phyloP scores from a whole-genome alignment of 2,888 invertebrate species.

The Lasioglossum lativentre region DNA sequence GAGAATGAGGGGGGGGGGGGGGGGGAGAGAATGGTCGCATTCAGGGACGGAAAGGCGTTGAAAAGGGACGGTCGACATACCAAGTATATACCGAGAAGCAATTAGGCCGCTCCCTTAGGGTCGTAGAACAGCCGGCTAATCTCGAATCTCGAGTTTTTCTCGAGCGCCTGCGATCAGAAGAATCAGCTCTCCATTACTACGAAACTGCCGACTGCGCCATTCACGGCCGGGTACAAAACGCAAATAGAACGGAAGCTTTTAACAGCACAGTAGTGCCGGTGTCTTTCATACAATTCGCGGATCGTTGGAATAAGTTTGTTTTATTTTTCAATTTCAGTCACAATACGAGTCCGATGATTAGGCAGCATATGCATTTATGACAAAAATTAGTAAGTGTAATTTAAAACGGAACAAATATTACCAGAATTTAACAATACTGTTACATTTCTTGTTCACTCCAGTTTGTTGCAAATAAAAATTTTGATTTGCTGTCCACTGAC shows the following conservation, averaged over 20 bases:
- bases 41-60: conserved; percentile 46
- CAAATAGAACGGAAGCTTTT: background rate
- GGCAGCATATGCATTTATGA: too few relatives aligned
- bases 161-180: conserved; percentile 30
- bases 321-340: too few relatives aligned
- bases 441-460: too few relatives aligned
- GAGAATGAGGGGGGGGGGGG: too few relatives aligned
- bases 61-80: conserved; percentile 42
- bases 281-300: background rate
- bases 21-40: conserved; percentile 26
- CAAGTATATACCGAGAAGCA: conserved; percentile 56
- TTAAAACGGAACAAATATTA: too few relatives aligned
- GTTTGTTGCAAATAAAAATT: too few relatives aligned
- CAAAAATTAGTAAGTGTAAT: too few relatives aligned
- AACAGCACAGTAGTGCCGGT: background rate
- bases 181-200: conserved; percentile 15
- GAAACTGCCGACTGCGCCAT: conserved; percentile 1
- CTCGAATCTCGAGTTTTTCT: conserved; percentile 49
- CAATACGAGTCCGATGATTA: too few relatives aligned
- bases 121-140: conserved; percentile 41
- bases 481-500: too few relatives aligned
- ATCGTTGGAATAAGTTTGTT: background rate
- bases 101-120: conserved; percentile 57
- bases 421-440: too few relatives aligned
- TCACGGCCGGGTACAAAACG: background rate